phyloP scores from a whole-genome alignment of 2,888 invertebrate genomes.

The Cheilosia impressa region DNA sequence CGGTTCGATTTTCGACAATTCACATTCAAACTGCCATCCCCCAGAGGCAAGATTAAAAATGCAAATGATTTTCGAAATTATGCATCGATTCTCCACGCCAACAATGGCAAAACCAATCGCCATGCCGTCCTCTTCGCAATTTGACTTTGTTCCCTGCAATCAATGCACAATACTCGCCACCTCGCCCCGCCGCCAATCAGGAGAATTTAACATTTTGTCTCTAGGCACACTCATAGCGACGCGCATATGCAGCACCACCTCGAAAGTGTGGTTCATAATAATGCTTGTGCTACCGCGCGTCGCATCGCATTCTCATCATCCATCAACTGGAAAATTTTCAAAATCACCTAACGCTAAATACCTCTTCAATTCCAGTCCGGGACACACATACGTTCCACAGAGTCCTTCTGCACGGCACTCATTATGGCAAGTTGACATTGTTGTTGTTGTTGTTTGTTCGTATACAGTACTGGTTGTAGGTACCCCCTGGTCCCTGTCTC shows the following conservation, averaged over 20 bases:
- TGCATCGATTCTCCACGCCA: slow-evolving; percentile 15
- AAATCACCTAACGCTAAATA: slow-evolving; percentile 69
- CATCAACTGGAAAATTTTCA: slow-evolving; percentile 55
- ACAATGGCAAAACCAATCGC: slow-evolving; percentile 46
- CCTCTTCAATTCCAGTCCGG: slow-evolving; percentile 56
- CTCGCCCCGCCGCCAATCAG: slow-evolving; percentile 11
- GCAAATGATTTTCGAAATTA: slow-evolving; percentile 27
- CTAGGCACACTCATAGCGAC: slow-evolving; percentile 10
- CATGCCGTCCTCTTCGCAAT: slow-evolving; percentile 36
- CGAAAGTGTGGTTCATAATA: slow-evolving; percentile 57
- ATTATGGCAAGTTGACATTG: slow-evolving; percentile 69
- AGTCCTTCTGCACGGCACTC: slow-evolving; percentile 47
- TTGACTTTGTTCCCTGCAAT: slow-evolving; percentile 39
- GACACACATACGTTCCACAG: slow-evolving; percentile 32
- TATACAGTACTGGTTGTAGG: neutral
- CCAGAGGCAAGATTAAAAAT: slow-evolving; percentile 10
- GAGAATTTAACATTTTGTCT: slow-evolving; percentile 23
- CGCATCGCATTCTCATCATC: slow-evolving; percentile 42
- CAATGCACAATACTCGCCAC: slow-evolving; percentile 9
- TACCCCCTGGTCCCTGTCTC: slow-evolving; percentile 1
- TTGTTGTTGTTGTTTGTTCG: slow-evolving; percentile 51
- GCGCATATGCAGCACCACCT: slow-evolving; percentile 2
- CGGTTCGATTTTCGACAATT: slow-evolving; percentile 16
- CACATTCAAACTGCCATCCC: slow-evolving; percentile 21
- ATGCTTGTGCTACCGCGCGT: slow-evolving; percentile 26